A percentile compares a stretch with the other conserved stretches of the same genome.
Conservation (phyloP, 2,113 vertebrate species). For the Corythoichthys haematopterus region DNA sequence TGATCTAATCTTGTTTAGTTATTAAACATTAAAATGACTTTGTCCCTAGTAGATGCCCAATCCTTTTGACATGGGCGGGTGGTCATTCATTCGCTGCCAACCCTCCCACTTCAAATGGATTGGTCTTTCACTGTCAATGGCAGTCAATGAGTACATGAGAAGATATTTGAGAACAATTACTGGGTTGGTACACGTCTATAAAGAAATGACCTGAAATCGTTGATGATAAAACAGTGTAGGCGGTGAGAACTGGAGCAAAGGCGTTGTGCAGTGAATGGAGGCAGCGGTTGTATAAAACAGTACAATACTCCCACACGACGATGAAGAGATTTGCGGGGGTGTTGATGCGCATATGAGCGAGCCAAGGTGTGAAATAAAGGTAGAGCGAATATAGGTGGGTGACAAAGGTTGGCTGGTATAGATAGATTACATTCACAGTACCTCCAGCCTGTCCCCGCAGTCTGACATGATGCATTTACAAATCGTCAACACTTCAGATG, state of each 20-base stretch:
- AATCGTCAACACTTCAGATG: constrained; percentile 7
- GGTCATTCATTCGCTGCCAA: too few relatives aligned
- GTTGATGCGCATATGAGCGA: constrained; percentile 7
- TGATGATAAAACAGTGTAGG: neutral
- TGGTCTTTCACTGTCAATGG: too few relatives aligned
- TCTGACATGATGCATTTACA: constrained; percentile 5
- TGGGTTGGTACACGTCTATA: neutral
- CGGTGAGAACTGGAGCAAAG: neutral
- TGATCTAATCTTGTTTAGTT: too few relatives aligned
- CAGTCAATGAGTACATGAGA: too few relatives aligned
- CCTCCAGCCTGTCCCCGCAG: neutral
- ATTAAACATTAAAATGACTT: too few relatives aligned
- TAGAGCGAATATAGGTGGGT: constrained; percentile 16
- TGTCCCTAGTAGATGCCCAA: too few relatives aligned
- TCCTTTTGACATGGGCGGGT: too few relatives aligned
- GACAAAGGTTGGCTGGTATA: constrained; percentile 12
- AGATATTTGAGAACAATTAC: neutral
- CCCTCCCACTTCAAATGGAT: too few relatives aligned
- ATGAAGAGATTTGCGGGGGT: constrained; percentile 15
- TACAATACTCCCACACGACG: too few relatives aligned
- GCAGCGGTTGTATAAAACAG: neutral
- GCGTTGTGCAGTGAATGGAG: neutral
- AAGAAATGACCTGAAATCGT: neutral
- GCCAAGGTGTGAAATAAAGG: constrained; percentile 15
- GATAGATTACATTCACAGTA: neutral